Conservation (phyloP, 2,888 invertebrate genomes). For the Acanthoscelides obtectus region DNA sequence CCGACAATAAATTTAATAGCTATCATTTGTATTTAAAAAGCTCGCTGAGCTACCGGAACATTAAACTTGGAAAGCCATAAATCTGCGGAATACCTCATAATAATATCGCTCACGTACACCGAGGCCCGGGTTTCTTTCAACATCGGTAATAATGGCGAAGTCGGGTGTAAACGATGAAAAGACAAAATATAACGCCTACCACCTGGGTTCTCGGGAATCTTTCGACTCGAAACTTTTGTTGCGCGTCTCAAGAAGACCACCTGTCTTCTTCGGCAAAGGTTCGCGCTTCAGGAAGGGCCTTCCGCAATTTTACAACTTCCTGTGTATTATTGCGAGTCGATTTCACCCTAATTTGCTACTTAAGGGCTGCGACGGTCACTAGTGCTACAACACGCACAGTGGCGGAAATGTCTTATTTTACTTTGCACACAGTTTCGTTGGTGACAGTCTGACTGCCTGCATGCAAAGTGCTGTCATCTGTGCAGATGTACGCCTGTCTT, state of each 20-base stretch:
- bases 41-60: neutral
- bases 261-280: constrained; percentile 21
- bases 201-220: constrained; percentile 34
- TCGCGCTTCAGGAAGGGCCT: constrained; percentile 27
- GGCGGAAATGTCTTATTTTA: too few relatives aligned
- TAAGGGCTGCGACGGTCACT: constrained; percentile 23
- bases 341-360: constrained; percentile 32
- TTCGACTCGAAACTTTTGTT: constrained; percentile 13
- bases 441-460: too few relatives aligned
- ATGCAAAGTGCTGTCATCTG: too few relatives aligned
- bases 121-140: neutral
- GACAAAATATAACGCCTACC: constrained; percentile 37
- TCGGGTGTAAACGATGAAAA: constrained; percentile 13
- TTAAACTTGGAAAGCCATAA: neutral
- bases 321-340: constrained; percentile 20
- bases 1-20: neutral
- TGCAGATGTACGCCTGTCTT: too few relatives aligned
- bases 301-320: constrained; percentile 23
- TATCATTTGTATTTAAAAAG: neutral
- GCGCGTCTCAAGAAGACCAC: constrained; percentile 28
- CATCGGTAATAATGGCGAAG: constrained; percentile 9
- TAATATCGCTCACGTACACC: constrained; percentile 17
- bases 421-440: too few relatives aligned
- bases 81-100: constrained; percentile 9
- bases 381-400: constrained; percentile 15